These are phyloP conservation scores for Phenganax subtilis DNA, from an alignment of 92 coral and sea anemone species.

Conservation along the genomic window DNA sequence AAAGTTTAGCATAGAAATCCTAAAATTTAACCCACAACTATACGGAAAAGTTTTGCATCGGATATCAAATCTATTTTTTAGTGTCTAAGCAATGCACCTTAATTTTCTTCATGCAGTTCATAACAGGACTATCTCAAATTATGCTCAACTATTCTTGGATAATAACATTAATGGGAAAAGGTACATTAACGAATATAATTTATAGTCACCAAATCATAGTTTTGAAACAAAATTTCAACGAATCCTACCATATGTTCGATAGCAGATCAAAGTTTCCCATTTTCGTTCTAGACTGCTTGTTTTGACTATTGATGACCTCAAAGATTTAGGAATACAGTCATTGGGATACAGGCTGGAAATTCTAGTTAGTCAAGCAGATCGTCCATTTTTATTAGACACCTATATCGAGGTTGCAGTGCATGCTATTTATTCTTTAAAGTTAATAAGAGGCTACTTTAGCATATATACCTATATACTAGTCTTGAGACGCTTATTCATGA, in stretches of 20 bases:
- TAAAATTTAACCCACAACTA: too few relatives aligned
- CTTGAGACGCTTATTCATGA: too few relatives aligned
- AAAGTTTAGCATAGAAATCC: too few relatives aligned
- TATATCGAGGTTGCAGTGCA: too few relatives aligned
- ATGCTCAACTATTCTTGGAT: constrained; percentile 56
- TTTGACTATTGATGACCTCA: constrained; percentile 58
- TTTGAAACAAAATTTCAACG: neutral
- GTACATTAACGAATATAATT: constrained; percentile 20
- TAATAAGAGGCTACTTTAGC: too few relatives aligned
- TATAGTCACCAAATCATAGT: neutral
- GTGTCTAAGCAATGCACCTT: neutral
- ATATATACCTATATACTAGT: too few relatives aligned
- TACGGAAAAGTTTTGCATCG: too few relatives aligned
- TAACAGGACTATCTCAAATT: constrained; percentile 53
- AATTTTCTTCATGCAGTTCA: constrained; percentile 43
- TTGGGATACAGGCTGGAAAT: constrained; percentile 67
- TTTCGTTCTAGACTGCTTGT: constrained; percentile 46
- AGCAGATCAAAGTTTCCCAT: neutral
- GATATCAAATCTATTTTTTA: neutral
- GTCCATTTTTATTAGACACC: too few relatives aligned
- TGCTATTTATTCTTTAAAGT: too few relatives aligned
- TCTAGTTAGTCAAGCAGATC: constrained; percentile 41
- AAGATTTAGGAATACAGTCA: constrained; percentile 64
- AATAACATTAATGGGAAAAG: constrained; percentile 73
- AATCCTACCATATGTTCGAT: neutral